Evolutionary conservation across 2,113 vertebrate genomes (phyloP).

Genomic region (Jacana jacana): DNA sequence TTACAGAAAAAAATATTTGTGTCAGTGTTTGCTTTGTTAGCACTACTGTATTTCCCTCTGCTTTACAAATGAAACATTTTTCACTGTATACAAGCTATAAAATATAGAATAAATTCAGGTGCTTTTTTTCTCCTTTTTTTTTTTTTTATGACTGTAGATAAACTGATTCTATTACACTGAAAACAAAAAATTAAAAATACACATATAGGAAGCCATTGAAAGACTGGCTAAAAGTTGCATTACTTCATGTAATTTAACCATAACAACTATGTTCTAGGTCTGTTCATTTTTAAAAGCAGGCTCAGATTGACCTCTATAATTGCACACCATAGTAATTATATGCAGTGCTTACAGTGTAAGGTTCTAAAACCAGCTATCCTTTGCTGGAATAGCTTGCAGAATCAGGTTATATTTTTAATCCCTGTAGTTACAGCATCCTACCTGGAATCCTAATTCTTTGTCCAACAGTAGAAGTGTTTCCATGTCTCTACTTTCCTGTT

Average conservation of each 20-base stretch:
- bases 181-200: neutral
- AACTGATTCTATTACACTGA: neutral
- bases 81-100: neutral
- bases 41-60: neutral
- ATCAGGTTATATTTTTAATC: neutral
- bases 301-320: neutral
- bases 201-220: neutral
- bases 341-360: fast-evolving
- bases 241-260: neutral
- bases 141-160: neutral
- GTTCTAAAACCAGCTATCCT: neutral
- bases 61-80: neutral
- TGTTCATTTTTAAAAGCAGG: neutral
- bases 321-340: neutral
- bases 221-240: neutral
- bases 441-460: neutral
- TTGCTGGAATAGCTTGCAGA: neutral
- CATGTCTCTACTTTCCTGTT: neutral
- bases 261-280: neutral
- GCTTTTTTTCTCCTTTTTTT: neutral
- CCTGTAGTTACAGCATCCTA: neutral
- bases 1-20: neutral
- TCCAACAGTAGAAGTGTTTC: neutral
- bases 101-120: neutral
- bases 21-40: neutral